Evolutionary conservation across 2,888 invertebrate species (phyloP), one percentile per base, ranked within the genome.

Genomic region (Agonopterix subpropinquella): DNA sequence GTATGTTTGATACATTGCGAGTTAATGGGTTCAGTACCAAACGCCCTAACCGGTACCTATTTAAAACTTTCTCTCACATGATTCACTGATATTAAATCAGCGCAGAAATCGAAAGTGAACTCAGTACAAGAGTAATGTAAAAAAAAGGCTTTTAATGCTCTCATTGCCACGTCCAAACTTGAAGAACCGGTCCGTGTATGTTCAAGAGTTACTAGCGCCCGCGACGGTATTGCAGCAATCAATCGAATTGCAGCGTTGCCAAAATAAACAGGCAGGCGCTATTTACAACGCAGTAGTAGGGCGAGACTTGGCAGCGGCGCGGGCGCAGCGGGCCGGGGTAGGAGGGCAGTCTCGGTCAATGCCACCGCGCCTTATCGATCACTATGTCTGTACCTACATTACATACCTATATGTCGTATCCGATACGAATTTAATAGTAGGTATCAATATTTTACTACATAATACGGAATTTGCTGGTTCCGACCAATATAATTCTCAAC

Each of bases 211-310:
- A 28, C 28, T 28, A 28, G 28, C 28, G 28, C 28, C 28, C 28
- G 28, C 28, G 28, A 28, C 28, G 28, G 28, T 28, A 28, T 28
- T 7, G 7, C 28, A 39, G 39, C 47, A 47, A 47, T 50, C 45
- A 45, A n/a, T 41, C 43, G 36, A 48, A 50, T 39, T 43, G 37
- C 18, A 48, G 51, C 49, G 53, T 63, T 67, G 68, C 67, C 67
- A 66, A 64, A 63, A 67, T 61, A 67, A 64, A 67, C 53, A 56
- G 47, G 50, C 59, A 69, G 67, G 68, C 69, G 64, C 53, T 52
- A 49, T 45, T 52, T 45, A 50, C 59, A 39, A 45, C 49, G 51
- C 44, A 50, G 48, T 51, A 47, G 54, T 47, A 52, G 50, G 48
- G 44, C 51, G 50, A 41, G 44, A 37, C 46, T 47, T 60, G 64